A percentile compares a stretch with the other conserved stretches of the same genome.
These are phyloP conservation scores for Lottia gigantea DNA, from an alignment of 2,888 invertebrate species.

Conservation along the genomic window DNA sequence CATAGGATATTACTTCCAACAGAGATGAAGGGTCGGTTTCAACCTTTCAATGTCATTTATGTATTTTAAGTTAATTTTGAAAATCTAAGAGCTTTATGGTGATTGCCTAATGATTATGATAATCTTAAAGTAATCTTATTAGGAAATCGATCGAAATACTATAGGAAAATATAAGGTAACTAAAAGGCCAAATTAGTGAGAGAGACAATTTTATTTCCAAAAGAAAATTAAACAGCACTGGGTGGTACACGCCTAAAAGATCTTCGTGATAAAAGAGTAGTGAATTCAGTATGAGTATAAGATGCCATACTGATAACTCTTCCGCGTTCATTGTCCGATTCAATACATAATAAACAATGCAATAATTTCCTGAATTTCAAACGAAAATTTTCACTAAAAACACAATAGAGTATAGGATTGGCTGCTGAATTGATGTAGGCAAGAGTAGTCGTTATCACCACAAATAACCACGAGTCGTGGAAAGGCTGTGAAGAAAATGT, in stretches of 20 bases:
- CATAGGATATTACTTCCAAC: too few species aligned
- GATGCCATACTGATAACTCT: constrained; percentile 34
- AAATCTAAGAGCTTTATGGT: too few species aligned
- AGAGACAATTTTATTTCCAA: too few species aligned
- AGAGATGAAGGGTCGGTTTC: too few species aligned
- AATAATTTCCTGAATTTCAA: constrained; percentile 56
- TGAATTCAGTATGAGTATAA: constrained; percentile 35
- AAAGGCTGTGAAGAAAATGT: constrained; percentile 59
- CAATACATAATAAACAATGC: constrained; percentile 37
- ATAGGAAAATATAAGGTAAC: too few species aligned
- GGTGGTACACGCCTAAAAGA: constrained; percentile 17
- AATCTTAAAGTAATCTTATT: too few species aligned
- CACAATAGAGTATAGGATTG: constrained; percentile 67
- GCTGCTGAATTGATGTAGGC: constrained; percentile 68
- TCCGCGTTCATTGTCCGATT: constrained; percentile 13
- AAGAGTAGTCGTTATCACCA: constrained; percentile 65
- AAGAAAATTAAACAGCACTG: background rate
- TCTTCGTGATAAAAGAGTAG: constrained; percentile 33
- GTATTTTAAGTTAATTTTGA: too few species aligned
- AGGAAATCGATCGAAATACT: too few species aligned
- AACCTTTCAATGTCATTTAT: too few species aligned
- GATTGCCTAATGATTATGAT: too few species aligned
- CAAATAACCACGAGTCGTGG: constrained; percentile 62
- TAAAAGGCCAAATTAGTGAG: too few species aligned
- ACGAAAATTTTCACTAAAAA: constrained; percentile 67